A percentile compares a stretch with the other conserved stretches of the same genome.
These are phyloP conservation scores for Cavia porcellus DNA, from an alignment of 2,113 vertebrate genomes.

Conservation along the genomic window DNA sequence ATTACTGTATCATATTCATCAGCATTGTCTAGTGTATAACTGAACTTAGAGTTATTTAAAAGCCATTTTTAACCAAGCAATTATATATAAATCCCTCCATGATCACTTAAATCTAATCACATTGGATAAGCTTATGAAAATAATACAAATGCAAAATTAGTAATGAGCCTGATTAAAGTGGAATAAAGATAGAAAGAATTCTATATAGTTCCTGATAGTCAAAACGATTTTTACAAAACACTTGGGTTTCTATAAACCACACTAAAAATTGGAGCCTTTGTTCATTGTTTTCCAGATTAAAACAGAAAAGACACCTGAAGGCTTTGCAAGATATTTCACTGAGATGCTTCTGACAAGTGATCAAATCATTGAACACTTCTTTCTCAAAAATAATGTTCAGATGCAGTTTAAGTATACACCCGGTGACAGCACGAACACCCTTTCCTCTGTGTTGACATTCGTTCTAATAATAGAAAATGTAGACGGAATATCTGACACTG, in stretches of 20 bases:
- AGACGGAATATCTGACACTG: conserved; percentile 81
- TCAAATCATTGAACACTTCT: conserved; percentile 89
- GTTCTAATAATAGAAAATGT: conserved; percentile 89
- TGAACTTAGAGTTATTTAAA: neutral
- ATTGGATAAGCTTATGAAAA: neutral
- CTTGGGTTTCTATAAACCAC: conserved; percentile 63
- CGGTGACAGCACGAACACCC: conserved; percentile 88
- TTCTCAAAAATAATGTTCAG: conserved; percentile 89
- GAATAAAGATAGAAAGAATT: conserved; percentile 65
- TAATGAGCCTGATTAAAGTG: neutral
- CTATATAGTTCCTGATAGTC: conserved; percentile 71
- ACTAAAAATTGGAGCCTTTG: conserved; percentile 81
- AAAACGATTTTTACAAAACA: conserved; percentile 75
- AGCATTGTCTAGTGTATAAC: neutral
- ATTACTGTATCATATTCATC: conserved; percentile 34
- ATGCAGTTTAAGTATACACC: conserved; percentile 85
- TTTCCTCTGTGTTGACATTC: conserved; percentile 88
- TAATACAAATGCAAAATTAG: neutral
- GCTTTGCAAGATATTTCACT: conserved; percentile 87
- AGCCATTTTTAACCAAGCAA: neutral
- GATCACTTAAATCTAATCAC: neutral
- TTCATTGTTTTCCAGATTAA: conserved; percentile 87
- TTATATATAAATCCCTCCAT: neutral
- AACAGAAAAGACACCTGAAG: conserved; percentile 86
- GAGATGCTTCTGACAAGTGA: conserved; percentile 89